Evolutionary conservation across 2,113 vertebrate species (phyloP).

Genomic region (Arizona elegans): DNA sequence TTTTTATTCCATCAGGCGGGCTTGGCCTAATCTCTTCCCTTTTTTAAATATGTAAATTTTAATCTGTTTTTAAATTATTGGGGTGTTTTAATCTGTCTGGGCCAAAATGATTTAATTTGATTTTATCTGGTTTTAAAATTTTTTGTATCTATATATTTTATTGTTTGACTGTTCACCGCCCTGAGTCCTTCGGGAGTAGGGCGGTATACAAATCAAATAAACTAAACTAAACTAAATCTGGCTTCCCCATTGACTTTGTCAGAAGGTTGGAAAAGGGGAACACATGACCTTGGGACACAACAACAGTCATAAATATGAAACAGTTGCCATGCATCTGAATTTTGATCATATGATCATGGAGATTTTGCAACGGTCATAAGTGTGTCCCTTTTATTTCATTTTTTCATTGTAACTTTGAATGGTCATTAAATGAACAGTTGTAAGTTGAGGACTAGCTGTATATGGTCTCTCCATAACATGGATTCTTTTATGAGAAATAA

Average conservation of each 20-base stretch:
- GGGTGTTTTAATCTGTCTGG: too few species aligned
- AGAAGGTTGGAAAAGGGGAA: not conserved
- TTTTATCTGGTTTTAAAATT: too few species aligned
- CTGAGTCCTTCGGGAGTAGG: too few species aligned
- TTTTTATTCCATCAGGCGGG: too few species aligned
- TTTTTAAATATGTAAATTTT: too few species aligned
- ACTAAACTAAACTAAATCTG: too few species aligned
- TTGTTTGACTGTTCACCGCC: too few species aligned
- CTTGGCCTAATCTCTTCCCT: too few species aligned
- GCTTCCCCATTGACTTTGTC: not conserved
- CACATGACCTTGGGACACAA: not conserved
- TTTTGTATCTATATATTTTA: too few species aligned
- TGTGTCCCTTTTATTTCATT: not conserved
- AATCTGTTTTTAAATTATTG: too few species aligned
- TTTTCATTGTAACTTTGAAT: not conserved
- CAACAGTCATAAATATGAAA: not conserved
- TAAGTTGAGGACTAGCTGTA: not conserved
- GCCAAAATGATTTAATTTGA: too few species aligned
- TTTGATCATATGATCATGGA: not conserved
- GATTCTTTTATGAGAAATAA: not conserved
- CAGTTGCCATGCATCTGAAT: not conserved
- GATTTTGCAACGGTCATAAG: not conserved
- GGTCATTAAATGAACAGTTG: not conserved
- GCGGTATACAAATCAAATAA: too few species aligned
- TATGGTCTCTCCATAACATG: not conserved